phyloP scores from a whole-genome alignment of 2,113 vertebrate species.

The Todiramphus saurophagus region DNA sequence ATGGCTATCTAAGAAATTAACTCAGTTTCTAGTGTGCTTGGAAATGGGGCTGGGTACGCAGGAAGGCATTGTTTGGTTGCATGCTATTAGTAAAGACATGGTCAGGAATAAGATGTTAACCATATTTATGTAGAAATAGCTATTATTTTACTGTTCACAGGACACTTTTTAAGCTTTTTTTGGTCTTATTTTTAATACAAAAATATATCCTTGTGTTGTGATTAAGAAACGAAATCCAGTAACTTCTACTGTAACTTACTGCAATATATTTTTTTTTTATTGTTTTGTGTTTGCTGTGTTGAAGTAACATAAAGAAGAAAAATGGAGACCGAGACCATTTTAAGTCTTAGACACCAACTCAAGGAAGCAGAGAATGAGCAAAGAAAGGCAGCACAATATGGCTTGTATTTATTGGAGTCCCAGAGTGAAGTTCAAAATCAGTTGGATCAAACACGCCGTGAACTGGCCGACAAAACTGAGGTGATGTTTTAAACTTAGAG shows the following conservation, averaged over 20 bases:
- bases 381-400: slow-evolving; percentile 88
- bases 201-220: neutral
- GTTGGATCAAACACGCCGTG: slow-evolving; percentile 84
- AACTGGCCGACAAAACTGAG: slow-evolving; percentile 85
- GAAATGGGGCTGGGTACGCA: neutral
- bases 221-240: neutral
- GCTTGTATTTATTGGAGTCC: slow-evolving; percentile 86
- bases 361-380: slow-evolving; percentile 83
- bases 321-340: slow-evolving; percentile 73
- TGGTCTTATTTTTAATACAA: neutral
- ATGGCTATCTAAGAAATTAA: neutral
- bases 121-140: neutral
- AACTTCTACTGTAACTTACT: neutral
- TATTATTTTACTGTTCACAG: neutral
- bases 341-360: slow-evolving; percentile 78
- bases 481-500: slow-evolving; percentile 52
- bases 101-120: neutral
- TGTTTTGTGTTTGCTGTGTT: neutral
- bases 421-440: slow-evolving; percentile 85
- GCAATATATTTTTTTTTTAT: neutral
- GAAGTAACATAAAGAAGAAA: neutral
- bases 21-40: neutral
- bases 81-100: neutral
- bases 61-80: neutral
- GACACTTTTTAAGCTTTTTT: neutral